A percentile compares a stretch with the other conserved stretches of the same genome.
These are phyloP conservation scores for Mallotus villosus DNA, from an alignment of 2,797 vertebrate species.

Conservation along the genomic window DNA sequence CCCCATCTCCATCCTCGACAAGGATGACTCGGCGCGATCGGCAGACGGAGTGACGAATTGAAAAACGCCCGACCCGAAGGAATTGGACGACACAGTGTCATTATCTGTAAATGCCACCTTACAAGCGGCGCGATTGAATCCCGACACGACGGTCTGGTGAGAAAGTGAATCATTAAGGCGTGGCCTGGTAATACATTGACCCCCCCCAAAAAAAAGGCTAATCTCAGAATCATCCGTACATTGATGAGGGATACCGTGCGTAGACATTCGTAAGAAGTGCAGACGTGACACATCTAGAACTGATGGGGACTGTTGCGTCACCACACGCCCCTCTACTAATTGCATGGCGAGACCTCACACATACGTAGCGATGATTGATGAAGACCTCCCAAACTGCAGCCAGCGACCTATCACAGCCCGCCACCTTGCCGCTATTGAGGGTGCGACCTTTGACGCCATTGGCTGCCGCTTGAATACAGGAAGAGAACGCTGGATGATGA, in stretches of 20 bases:
- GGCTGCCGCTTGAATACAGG: not conserved
- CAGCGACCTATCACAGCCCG: constrained; percentile 12
- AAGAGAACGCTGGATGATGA: constrained; percentile 10
- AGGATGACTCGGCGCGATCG: not conserved
- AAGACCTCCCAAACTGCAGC: constrained; percentile 4
- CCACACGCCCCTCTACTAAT: not conserved
- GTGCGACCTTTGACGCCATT: constrained; percentile 2
- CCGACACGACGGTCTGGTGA: not conserved
- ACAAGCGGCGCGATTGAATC: constrained; percentile 7
- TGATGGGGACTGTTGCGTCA: not conserved
- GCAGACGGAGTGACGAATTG: not conserved
- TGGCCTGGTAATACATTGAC: not conserved
- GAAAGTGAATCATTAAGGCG: not conserved
- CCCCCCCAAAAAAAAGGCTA: not conserved
- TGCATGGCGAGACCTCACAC: not conserved
- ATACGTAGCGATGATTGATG: constrained; percentile 21
- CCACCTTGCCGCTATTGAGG: constrained; percentile 19
- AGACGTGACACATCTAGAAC: not conserved
- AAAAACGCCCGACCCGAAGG: not conserved
- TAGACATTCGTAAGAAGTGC: not conserved
- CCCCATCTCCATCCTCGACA: not conserved
- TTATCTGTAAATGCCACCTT: constrained; percentile 7
- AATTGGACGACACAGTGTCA: not conserved
- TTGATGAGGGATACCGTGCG: not conserved
- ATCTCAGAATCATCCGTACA: not conserved